Percentiles rank a stretch among this genome's conserved stretches.
Conservation (phyloP, 2,888 invertebrate species). For the Melinaea marsaeus region DNA sequence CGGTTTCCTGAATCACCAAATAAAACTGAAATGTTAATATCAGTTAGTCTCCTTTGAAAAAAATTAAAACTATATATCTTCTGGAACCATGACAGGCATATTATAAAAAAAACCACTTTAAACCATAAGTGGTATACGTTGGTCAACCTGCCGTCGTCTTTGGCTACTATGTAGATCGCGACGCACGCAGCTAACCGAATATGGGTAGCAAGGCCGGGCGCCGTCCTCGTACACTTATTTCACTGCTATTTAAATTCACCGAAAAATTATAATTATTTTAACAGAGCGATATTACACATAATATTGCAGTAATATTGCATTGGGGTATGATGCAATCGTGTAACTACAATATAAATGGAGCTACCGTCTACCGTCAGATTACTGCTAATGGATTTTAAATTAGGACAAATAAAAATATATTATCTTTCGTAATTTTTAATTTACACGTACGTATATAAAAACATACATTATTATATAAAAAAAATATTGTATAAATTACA, state of each 20-base stretch:
- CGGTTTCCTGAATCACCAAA: conserved; percentile 44
- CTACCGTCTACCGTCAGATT: too few relatives aligned
- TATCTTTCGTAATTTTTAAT: too few relatives aligned
- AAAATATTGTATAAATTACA: too few relatives aligned
- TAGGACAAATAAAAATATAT: too few relatives aligned
- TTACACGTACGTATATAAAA: too few relatives aligned
- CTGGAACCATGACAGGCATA: not conserved
- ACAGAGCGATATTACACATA: not conserved
- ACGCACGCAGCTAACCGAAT: conserved; percentile 42
- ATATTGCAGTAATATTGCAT: not conserved
- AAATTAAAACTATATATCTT: not conserved
- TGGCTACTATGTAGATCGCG: conserved; percentile 14
- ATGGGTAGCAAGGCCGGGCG: conserved; percentile 60
- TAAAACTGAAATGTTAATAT: conserved; percentile 5
- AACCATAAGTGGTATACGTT: not conserved
- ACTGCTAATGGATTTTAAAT: too few relatives aligned
- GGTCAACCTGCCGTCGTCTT: not conserved
- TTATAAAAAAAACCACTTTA: not conserved
- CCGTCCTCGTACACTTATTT: conserved; percentile 40
- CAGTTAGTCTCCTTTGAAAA: too few relatives aligned
- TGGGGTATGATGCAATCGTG: too few relatives aligned
- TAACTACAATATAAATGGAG: too few relatives aligned
- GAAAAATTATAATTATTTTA: not conserved
- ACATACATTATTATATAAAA: too few relatives aligned
- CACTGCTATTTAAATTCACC: conserved; percentile 1